phyloP scores from a whole-genome alignment of 1,140 invertebrate genomes.

The Pogonus chalceus region DNA sequence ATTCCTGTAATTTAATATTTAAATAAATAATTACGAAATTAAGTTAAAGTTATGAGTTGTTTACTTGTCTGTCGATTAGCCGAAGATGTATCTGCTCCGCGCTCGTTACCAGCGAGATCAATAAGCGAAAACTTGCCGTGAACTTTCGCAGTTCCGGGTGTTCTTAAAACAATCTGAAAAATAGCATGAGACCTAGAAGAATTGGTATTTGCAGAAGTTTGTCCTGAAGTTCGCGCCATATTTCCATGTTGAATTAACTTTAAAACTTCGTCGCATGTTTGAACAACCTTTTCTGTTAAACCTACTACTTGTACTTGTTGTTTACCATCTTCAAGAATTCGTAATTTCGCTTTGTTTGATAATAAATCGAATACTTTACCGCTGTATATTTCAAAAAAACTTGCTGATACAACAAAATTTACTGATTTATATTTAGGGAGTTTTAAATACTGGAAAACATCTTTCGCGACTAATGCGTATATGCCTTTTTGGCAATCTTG shows the following conservation, averaged over 20 bases:
- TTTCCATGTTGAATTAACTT: conserved; percentile 66
- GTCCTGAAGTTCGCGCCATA: conserved; percentile 62
- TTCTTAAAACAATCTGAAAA: conserved; percentile 62
- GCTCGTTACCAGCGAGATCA: conserved; percentile 68
- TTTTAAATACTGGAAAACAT: conserved; percentile 44
- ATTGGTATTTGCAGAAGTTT: conserved; percentile 76
- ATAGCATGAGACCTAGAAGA: conserved; percentile 83
- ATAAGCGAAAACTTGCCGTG: conserved; percentile 72
- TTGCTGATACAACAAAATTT: conserved; percentile 62
- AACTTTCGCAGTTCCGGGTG: conserved; percentile 33
- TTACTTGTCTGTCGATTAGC: conserved; percentile 58
- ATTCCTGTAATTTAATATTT: conserved; percentile 39
- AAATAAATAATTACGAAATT: background rate
- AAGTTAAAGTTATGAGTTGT: conserved; percentile 10
- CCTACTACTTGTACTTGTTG: conserved; percentile 74
- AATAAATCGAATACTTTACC: conserved; percentile 92
- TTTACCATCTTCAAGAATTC: conserved; percentile 77
- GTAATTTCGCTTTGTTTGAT: conserved; percentile 85
- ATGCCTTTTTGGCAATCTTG: conserved; percentile 64
- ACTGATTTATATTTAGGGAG: conserved; percentile 43
- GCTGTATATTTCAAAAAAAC: conserved; percentile 87
- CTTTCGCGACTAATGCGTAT: conserved; percentile 51
- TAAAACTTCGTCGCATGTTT: conserved; percentile 66
- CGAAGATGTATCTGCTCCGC: conserved; percentile 64
- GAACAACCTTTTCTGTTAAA: conserved; percentile 63